Evolutionary conservation across 2,888 invertebrate genomes (phyloP).

Genomic region (Tachystola acroxantha): DNA sequence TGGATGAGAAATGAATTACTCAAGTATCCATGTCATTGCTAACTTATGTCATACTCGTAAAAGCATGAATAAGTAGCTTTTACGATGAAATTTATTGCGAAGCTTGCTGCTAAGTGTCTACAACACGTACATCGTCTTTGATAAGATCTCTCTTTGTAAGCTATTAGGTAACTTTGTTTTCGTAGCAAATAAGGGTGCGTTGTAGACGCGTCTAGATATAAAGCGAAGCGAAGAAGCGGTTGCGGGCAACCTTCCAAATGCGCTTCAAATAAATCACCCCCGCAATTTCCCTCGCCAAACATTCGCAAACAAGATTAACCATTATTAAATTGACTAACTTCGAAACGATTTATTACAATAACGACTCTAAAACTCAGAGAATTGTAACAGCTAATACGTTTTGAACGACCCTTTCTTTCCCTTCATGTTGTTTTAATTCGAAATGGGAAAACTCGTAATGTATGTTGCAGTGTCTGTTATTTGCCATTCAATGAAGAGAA

Average conservation of each 20-base stretch:
- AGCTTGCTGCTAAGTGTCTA: no score
- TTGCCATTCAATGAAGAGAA: no score
- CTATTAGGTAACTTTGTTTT: constrained; percentile 12
- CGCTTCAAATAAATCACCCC: constrained; percentile 55
- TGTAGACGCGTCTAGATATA: constrained; percentile 7
- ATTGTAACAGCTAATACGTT: constrained; percentile 10
- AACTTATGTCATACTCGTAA: no score
- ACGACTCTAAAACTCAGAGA: constrained; percentile 19
- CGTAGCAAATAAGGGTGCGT: constrained; percentile 13
- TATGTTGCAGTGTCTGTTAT: no score
- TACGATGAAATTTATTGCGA: no score
- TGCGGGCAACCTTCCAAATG: constrained; percentile 58
- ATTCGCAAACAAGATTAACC: constrained; percentile 55
- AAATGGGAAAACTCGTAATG: neutral
- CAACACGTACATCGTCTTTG: no score
- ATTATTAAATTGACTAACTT: constrained; percentile 55
- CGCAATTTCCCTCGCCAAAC: constrained; percentile 45
- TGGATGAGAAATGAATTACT: no score
- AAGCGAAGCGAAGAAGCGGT: constrained; percentile 12
- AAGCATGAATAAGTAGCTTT: no score
- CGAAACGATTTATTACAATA: constrained; percentile 27
- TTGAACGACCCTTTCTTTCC: constrained; percentile 4
- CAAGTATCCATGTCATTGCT: no score
- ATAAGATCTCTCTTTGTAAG: no score
- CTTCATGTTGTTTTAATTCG: neutral